phyloP scores from a whole-genome alignment of 2,797 vertebrate genomes.

The Mormyrops boulengeri region DNA sequence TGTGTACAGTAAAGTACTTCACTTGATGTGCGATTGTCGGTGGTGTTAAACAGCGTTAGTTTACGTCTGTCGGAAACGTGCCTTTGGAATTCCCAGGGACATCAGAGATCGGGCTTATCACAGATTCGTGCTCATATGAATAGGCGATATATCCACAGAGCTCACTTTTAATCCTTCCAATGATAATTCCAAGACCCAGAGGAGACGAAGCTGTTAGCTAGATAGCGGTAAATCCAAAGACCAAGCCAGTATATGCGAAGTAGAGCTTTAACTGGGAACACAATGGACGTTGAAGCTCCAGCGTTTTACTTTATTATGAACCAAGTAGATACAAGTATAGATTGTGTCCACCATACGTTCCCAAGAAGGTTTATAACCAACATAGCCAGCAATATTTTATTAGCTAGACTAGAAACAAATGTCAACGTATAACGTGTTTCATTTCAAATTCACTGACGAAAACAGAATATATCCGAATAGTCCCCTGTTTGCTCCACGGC shows the following conservation, averaged over 20 bases:
- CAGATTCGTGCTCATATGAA: conserved; percentile 9
- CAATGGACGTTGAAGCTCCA: conserved; percentile 23
- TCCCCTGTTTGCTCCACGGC: conserved; percentile 15
- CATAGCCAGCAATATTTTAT: background rate
- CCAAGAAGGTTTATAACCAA: conserved; percentile 16
- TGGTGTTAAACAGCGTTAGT: background rate
- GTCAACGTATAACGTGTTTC: conserved; percentile 15
- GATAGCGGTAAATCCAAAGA: conserved; percentile 18
- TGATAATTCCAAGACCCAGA: conserved; percentile 23
- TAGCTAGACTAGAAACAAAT: conserved; percentile 11
- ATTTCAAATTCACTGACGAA: conserved; percentile 16
- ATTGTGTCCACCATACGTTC: conserved; percentile 26
- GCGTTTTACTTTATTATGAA: conserved; percentile 19
- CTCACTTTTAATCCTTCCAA: conserved; percentile 24
- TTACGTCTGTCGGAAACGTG: background rate
- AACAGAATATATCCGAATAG: conserved; percentile 25
- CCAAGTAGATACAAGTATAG: conserved; percentile 15
- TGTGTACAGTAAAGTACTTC: background rate
- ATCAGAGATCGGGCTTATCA: background rate
- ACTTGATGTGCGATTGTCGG: background rate
- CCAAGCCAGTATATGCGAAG: conserved; percentile 23
- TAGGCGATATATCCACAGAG: conserved; percentile 27
- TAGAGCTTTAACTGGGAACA: conserved; percentile 17
- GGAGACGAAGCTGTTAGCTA: conserved; percentile 2
- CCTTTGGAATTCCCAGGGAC: conserved; percentile 1